Conservation (phyloP, 2,113 vertebrate genomes). For the Corynorhinus townsendii region DNA sequence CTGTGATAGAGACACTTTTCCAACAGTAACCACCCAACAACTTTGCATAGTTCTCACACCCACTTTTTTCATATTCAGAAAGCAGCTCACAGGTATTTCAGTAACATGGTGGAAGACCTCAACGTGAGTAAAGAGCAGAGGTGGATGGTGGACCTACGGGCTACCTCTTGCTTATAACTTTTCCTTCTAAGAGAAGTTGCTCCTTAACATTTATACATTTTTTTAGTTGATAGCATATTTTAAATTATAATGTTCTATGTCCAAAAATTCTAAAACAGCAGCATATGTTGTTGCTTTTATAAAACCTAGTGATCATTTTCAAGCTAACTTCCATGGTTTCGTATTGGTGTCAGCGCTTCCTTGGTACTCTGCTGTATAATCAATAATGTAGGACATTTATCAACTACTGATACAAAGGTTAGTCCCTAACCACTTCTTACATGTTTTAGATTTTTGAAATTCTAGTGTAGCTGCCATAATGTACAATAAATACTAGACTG, state of each 20-base stretch:
- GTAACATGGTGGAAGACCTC: background rate
- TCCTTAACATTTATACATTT: background rate
- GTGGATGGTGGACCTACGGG: background rate
- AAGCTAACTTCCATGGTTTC: conserved; percentile 86
- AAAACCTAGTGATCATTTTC: conserved; percentile 90
- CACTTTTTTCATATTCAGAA: background rate
- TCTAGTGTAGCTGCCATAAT: conserved; percentile 92
- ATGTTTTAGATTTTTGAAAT: conserved; percentile 93
- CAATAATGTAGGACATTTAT: conserved; percentile 88
- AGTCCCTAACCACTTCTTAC: conserved; percentile 91
- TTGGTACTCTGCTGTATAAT: conserved; percentile 87
- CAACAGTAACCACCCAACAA: background rate
- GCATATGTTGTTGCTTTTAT: conserved; percentile 87
- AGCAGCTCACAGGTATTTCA: background rate
- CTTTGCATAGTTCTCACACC: background rate
- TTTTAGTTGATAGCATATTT: background rate
- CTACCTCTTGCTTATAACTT: background rate
- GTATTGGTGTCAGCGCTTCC: conserved; percentile 85
- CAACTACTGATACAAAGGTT: conserved; percentile 89
- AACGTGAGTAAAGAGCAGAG: background rate
- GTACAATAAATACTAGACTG: conserved; percentile 91
- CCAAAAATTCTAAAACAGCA: conserved; percentile 80
- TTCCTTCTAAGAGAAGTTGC: background rate
- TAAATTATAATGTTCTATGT: conserved; percentile 50
- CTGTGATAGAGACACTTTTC: background rate